phyloP scores from a whole-genome alignment of 2,113 vertebrate species.

The Puntigrus tetrazona region DNA sequence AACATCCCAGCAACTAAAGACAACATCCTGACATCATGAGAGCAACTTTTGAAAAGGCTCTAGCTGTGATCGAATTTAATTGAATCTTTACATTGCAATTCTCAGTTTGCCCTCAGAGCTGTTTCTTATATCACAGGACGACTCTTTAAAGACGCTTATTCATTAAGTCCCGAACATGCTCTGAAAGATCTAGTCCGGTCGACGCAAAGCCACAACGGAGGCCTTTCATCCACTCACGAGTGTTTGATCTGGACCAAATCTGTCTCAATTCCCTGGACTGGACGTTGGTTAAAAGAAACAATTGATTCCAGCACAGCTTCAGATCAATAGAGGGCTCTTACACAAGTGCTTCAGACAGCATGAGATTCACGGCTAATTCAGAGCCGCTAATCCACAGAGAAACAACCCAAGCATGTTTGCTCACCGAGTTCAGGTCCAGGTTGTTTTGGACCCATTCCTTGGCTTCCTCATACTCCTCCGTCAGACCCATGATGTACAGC shows the following conservation, averaged over 20 bases:
- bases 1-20: not conserved
- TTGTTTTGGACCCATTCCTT: constrained; percentile 90
- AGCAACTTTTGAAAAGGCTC: too few relatives aligned
- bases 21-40: not conserved
- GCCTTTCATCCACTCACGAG: constrained; percentile 51
- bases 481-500: constrained; percentile 93
- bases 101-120: not conserved
- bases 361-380: not conserved
- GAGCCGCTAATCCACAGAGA: constrained; percentile 31
- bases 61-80: not conserved
- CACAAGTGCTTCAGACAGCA: not conserved
- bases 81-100: not conserved
- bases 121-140: constrained; percentile 52
- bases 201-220: constrained; percentile 57
- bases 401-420: constrained; percentile 56
- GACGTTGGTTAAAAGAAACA: constrained; percentile 44
- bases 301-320: constrained; percentile 47
- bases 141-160: constrained; percentile 53
- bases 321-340: constrained; percentile 52
- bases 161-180: constrained; percentile 55
- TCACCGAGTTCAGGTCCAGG: constrained; percentile 93
- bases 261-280: constrained; percentile 53
- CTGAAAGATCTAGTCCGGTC: constrained; percentile 57
- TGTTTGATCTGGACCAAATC: constrained; percentile 53
- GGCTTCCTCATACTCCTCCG: constrained; percentile 92